These are phyloP conservation scores for Triplophysa rosa DNA, from an alignment of 2,113 vertebrate genomes.

Conservation along the genomic window DNA sequence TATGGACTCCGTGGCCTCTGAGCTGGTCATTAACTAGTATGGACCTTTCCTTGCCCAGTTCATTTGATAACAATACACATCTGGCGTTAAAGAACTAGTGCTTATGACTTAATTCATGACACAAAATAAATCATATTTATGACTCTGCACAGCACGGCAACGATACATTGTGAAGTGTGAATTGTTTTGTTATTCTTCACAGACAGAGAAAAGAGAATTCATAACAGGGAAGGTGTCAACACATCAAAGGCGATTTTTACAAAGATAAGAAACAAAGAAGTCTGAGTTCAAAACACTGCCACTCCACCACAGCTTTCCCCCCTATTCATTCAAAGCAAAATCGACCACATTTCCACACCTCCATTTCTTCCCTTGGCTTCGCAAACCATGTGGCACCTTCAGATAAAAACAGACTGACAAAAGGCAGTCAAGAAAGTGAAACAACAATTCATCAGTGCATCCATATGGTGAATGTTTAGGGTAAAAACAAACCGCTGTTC, in stretches of 20 bases:
- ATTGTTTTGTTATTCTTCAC: conserved; percentile 59
- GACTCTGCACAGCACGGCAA: conserved; percentile 58
- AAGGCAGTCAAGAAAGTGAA: conserved; percentile 29
- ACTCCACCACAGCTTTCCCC: conserved; percentile 43
- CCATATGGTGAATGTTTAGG: not conserved
- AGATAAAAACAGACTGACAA: conserved; percentile 13
- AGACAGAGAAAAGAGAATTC: conserved; percentile 71
- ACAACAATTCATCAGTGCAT: conserved; percentile 16
- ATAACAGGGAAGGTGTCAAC: conserved; percentile 67
- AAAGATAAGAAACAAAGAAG: conserved; percentile 71
- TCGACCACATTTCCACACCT: conserved; percentile 35
- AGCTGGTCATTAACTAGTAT: conserved; percentile 66
- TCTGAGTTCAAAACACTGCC: conserved; percentile 66
- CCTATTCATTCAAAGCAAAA: conserved; percentile 49
- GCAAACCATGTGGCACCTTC: conserved; percentile 34
- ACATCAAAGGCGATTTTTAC: conserved; percentile 72
- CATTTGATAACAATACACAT: conserved; percentile 66
- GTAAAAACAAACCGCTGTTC: conserved; percentile 1
- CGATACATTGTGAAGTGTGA: conserved; percentile 53
- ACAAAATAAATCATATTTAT: conserved; percentile 71
- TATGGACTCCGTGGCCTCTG: conserved; percentile 63
- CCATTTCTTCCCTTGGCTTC: conserved; percentile 44
- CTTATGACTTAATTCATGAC: conserved; percentile 60
- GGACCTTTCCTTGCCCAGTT: conserved; percentile 62
- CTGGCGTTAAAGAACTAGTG: conserved; percentile 58